These are phyloP conservation scores for Bubo blakistoni DNA, from an alignment of 2,113 vertebrate genomes.

Conservation along the genomic window DNA sequence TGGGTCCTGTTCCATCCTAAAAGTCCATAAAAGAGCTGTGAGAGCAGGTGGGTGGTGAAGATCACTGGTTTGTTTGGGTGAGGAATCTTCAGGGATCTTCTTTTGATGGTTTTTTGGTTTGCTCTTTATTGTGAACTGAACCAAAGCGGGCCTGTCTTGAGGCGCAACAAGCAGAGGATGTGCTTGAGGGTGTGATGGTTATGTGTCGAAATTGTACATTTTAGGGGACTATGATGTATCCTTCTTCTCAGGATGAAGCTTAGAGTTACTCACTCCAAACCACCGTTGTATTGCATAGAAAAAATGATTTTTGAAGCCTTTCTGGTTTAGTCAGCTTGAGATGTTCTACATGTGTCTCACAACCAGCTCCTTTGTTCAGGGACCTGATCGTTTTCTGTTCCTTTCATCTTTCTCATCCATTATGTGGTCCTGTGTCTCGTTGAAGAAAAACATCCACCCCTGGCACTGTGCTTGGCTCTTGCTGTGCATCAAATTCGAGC, in stretches of 20 bases:
- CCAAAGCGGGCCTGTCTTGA: neutral
- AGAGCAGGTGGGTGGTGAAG: conserved; percentile 80
- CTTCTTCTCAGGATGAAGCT: neutral
- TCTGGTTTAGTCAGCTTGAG: neutral
- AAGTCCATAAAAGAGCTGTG: conserved; percentile 83
- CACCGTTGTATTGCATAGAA: neutral
- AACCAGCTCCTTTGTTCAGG: neutral
- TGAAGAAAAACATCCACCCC: neutral
- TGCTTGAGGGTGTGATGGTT: neutral
- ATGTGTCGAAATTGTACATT: neutral
- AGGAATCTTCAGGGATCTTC: neutral
- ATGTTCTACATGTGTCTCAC: neutral
- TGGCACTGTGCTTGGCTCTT: neutral
- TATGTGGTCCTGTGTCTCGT: neutral
- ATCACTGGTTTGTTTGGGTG: conserved; percentile 18
- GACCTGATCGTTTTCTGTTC: neutral
- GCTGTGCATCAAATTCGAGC: neutral
- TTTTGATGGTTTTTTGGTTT: accelerated
- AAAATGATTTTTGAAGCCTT: neutral
- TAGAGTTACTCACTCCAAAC: neutral
- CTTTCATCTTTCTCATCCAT: neutral
- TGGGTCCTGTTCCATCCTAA: conserved; percentile 79
- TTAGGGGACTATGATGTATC: neutral
- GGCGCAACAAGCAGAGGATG: neutral
- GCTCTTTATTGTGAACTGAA: neutral